These are phyloP conservation scores for Anas georgica DNA, from an alignment of 2,797 vertebrate species.

Conservation along the genomic window DNA sequence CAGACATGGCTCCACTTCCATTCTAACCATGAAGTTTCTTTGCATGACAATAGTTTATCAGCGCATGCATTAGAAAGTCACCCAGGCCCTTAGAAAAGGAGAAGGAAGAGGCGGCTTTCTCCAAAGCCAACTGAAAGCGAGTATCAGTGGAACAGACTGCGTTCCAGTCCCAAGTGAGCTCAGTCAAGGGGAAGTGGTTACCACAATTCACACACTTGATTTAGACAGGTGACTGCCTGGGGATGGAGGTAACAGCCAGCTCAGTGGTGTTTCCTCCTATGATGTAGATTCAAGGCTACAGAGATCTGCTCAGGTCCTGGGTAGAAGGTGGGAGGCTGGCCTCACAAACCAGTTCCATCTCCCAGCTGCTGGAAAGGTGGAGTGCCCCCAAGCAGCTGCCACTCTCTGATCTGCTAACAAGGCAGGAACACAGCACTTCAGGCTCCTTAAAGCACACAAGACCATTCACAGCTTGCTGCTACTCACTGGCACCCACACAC, in stretches of 20 bases:
- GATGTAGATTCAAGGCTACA: not conserved
- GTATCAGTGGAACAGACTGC: not conserved
- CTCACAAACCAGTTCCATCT: not conserved
- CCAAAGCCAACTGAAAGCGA: not conserved
- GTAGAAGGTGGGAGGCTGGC: rapidly evolving
- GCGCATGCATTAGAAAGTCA: not conserved
- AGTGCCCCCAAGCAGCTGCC: not conserved
- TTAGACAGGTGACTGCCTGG: not conserved
- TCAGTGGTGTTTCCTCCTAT: not conserved
- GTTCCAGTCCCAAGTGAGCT: not conserved
- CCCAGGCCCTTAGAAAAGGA: not conserved
- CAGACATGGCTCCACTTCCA: not conserved
- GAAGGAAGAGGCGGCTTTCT: not conserved
- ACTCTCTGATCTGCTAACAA: not conserved
- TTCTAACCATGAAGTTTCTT: not conserved
- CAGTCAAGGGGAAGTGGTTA: not conserved
- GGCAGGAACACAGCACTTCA: not conserved
- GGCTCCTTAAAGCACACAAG: not conserved
- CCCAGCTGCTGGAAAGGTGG: not conserved
- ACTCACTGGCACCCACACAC: not conserved
- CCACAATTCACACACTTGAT: not conserved
- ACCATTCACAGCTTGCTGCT: not conserved
- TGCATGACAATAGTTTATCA: not conserved
- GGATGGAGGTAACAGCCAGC: not conserved
- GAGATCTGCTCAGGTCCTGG: not conserved